phyloP scores from a whole-genome alignment of 2,888 invertebrate species.

The Sisyra terminalis region DNA sequence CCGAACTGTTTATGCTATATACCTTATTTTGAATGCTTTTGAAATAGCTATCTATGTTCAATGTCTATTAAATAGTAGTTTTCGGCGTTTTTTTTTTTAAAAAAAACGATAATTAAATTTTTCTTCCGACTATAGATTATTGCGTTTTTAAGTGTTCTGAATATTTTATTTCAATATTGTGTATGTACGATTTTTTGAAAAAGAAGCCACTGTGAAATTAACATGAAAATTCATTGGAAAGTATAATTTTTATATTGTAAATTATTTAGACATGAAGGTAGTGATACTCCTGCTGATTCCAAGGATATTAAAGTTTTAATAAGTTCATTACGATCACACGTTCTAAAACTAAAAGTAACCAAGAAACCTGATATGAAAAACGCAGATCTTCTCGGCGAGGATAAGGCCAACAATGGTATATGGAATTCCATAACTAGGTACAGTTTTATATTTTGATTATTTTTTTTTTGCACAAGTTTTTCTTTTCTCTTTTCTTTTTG shows the following conservation, averaged over 20 bases:
- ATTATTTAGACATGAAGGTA: constrained; percentile 49
- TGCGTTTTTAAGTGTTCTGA: too few species aligned
- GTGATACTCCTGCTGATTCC: constrained; percentile 52
- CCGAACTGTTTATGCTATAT: too few species aligned
- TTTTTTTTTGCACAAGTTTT: background rate
- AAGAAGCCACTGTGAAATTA: too few species aligned
- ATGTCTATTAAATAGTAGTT: too few species aligned
- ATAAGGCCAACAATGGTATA: constrained; percentile 54
- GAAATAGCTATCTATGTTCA: too few species aligned
- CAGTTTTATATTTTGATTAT: constrained; percentile 8
- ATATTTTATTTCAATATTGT: too few species aligned
- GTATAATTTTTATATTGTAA: constrained; percentile 2
- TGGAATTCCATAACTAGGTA: constrained; percentile 93
- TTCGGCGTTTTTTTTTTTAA: too few species aligned
- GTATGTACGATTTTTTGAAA: too few species aligned
- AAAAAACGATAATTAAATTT: too few species aligned
- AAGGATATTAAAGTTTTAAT: constrained; percentile 63
- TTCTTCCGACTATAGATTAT: too few species aligned
- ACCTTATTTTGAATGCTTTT: too few species aligned
- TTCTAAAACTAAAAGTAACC: constrained; percentile 76
- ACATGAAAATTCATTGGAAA: too few species aligned
- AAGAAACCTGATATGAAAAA: constrained; percentile 82
- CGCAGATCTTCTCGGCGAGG: constrained; percentile 73
- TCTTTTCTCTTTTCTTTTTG: background rate
- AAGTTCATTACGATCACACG: constrained; percentile 73